These are phyloP conservation scores for Lymantria dispar DNA, from an alignment of 2,888 invertebrate species.

Conservation along the genomic window DNA sequence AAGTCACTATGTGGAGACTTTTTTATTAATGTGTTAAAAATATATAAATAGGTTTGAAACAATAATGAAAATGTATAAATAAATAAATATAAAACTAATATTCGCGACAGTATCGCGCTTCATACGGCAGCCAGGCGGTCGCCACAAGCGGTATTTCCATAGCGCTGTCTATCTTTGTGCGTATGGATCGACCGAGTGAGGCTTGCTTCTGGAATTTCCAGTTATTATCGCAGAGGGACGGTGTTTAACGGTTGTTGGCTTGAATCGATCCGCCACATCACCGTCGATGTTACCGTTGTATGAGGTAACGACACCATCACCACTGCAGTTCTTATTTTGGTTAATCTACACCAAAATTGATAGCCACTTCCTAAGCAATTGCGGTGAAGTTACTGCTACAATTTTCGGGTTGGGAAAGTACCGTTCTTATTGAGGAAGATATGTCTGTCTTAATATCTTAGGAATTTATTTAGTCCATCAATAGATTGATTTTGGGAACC, in stretches of 20 bases:
- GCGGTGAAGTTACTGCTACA: constrained; percentile 4
- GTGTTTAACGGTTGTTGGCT: constrained; percentile 73
- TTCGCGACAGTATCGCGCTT: not conserved
- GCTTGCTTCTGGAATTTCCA: constrained; percentile 74
- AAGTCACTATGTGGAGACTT: not conserved
- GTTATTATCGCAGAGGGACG: constrained; percentile 70
- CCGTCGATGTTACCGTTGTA: constrained; percentile 63
- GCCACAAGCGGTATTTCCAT: constrained; percentile 68
- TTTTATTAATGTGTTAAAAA: not conserved
- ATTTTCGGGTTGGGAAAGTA: not conserved
- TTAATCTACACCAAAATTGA: constrained; percentile 23
- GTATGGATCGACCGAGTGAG: constrained; percentile 48
- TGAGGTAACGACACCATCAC: constrained; percentile 63
- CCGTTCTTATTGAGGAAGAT: not conserved
- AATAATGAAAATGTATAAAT: not conserved
- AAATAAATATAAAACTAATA: no score
- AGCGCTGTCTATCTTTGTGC: constrained; percentile 33
- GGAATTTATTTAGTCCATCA: not conserved
- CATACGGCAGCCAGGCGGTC: constrained; percentile 56
- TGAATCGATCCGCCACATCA: constrained; percentile 72
- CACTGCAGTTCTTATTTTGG: constrained; percentile 49
- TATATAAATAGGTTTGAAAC: not conserved
- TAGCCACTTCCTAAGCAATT: constrained; percentile 27
- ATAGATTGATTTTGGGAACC: constrained; percentile 39
- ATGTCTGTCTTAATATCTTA: not conserved